Evolutionary conservation across 2,797 vertebrate species (phyloP).

Genomic region (Diglossa cyanea): DNA sequence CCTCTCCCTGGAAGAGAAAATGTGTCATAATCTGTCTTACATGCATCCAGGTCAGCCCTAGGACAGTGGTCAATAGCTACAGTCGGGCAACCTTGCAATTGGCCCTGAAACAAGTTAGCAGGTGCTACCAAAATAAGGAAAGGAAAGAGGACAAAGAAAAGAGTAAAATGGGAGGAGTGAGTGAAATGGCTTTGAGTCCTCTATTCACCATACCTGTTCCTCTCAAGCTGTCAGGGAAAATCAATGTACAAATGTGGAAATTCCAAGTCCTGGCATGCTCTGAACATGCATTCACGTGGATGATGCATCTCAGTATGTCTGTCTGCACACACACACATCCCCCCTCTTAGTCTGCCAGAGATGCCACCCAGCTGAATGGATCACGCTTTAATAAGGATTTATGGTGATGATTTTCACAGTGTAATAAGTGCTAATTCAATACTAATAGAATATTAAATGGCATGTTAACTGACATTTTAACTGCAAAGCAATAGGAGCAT

Average conservation of each 20-base stretch:
- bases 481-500: conserved; percentile 33
- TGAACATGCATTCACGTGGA: background rate
- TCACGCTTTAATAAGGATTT: conserved; percentile 59
- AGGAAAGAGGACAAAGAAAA: background rate
- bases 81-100: background rate
- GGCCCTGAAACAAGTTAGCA: background rate
- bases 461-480: conserved; percentile 55
- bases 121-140: background rate
- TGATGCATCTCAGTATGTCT: background rate
- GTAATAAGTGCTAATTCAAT: conserved; percentile 61
- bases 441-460: conserved; percentile 63
- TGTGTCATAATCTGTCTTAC: background rate
- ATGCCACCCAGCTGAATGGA: conserved; percentile 45
- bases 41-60: background rate
- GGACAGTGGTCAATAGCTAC: background rate
- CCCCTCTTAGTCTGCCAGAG: background rate
- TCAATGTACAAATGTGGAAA: conserved; percentile 29
- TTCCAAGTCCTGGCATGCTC: background rate
- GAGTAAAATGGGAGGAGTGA: background rate
- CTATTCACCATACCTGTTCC: background rate
- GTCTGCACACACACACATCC: background rate
- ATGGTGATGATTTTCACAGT: conserved; percentile 61
- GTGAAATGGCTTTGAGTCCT: conserved; percentile 5
- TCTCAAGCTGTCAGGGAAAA: conserved; percentile 42
- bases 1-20: background rate